phyloP scores from a whole-genome alignment of 1,140 invertebrate genomes.

The Melitaea cinxia region DNA sequence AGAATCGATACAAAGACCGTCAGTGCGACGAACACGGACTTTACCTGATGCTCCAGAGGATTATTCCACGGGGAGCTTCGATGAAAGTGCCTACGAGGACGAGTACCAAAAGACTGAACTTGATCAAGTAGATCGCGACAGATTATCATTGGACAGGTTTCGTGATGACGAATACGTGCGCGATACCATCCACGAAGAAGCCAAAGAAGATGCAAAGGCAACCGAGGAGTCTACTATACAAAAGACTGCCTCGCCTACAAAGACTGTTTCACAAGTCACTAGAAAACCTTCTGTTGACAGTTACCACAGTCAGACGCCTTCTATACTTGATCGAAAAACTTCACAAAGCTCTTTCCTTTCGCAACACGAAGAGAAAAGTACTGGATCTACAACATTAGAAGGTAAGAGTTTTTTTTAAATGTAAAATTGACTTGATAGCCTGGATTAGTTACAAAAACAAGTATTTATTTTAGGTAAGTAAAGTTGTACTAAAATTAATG shows the following conservation, averaged over 20 bases:
- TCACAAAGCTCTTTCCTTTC: constrained; percentile 72
- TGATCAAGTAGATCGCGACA: constrained; percentile 74
- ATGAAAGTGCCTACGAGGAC: constrained; percentile 79
- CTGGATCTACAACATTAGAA: constrained; percentile 68
- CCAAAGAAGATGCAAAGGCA: constrained; percentile 53
- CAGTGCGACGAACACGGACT: constrained; percentile 70
- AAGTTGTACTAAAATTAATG: no score
- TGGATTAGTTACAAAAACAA: no score
- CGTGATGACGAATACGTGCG: constrained; percentile 66
- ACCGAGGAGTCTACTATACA: constrained; percentile 58
- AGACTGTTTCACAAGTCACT: constrained; percentile 54
- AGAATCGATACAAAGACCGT: constrained; percentile 76
- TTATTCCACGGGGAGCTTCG: constrained; percentile 65
- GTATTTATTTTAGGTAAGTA: no score
- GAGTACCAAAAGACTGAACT: constrained; percentile 79
- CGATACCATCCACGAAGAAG: constrained; percentile 68
- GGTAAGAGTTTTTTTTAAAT: constrained; percentile 44
- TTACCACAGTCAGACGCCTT: constrained; percentile 72
- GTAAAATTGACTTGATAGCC: background rate
- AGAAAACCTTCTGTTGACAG: constrained; percentile 76
- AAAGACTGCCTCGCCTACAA: constrained; percentile 71
- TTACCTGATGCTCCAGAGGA: constrained; percentile 75
- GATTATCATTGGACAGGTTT: constrained; percentile 73
- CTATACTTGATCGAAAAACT: constrained; percentile 71
- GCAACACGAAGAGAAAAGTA: constrained; percentile 67